phyloP scores from a whole-genome alignment of 2,113 vertebrate genomes.

The Podarcis raffonei region DNA sequence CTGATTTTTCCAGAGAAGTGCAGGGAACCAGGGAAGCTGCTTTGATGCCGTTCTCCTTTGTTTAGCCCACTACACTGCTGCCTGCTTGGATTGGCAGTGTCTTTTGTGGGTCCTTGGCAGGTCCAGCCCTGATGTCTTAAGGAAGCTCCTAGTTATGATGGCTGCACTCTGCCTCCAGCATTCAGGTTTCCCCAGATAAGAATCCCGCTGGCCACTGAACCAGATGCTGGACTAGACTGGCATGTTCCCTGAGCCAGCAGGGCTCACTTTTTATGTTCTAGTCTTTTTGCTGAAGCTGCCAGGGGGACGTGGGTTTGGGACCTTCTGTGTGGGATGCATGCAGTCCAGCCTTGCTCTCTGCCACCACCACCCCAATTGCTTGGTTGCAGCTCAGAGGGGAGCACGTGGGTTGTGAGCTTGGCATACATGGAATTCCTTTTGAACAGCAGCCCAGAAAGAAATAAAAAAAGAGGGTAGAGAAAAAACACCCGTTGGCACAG shows the following conservation, averaged over 20 bases:
- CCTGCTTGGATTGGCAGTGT: background rate
- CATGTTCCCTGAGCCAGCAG: background rate
- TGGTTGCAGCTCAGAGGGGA: background rate
- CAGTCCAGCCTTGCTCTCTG: background rate
- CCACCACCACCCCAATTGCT: background rate
- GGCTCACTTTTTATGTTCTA: background rate
- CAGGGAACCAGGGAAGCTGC: background rate
- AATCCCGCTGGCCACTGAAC: no score
- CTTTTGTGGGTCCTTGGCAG: background rate
- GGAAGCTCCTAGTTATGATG: no score
- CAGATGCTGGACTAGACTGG: background rate
- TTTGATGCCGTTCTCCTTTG: background rate
- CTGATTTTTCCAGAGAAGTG: background rate
- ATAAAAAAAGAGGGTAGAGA: background rate
- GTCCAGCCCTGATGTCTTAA: no score
- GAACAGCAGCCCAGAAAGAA: background rate
- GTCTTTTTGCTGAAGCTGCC: background rate
- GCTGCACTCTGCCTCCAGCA: no score
- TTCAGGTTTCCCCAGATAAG: no score
- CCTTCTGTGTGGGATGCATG: background rate
- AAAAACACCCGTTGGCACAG: background rate
- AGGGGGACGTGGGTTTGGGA: background rate
- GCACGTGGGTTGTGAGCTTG: background rate
- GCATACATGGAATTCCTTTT: constrained; percentile 21
- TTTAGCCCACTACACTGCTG: no score